Conservation (phyloP, 2,888 invertebrate species). For the Metellina segmentata region DNA sequence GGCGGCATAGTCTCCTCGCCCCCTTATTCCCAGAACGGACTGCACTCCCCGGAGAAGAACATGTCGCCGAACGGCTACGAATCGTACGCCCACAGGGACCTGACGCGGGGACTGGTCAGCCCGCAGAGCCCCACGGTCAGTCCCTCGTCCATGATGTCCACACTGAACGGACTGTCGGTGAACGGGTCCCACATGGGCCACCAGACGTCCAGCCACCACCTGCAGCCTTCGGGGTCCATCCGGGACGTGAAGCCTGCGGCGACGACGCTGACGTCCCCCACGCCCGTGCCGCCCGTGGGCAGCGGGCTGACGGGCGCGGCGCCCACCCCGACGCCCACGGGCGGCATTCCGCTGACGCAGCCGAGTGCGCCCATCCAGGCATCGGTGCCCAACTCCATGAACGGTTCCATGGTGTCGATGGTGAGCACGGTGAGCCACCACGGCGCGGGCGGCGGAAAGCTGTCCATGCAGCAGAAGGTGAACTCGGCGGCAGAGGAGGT, state of each 20-base stretch:
- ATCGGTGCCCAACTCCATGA: conserved; percentile 74
- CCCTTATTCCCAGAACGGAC: conserved; percentile 89
- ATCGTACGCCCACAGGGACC: conserved; percentile 84
- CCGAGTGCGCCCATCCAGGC: conserved; percentile 76
- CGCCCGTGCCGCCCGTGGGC: conserved; percentile 74
- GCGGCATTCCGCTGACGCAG: conserved; percentile 74
- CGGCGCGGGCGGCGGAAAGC: conserved; percentile 19
- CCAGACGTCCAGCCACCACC: conserved; percentile 81
- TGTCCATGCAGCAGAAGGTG: conserved; percentile 38
- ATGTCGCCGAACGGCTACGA: conserved; percentile 89
- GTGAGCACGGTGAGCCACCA: conserved; percentile 48
- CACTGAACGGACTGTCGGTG: conserved; percentile 81
- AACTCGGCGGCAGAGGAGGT: conserved; percentile 84
- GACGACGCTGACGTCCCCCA: conserved; percentile 73
- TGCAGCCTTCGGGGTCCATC: conserved; percentile 83
- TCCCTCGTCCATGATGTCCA: conserved; percentile 82
- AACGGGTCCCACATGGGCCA: conserved; percentile 81
- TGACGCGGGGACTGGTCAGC: conserved; percentile 80
- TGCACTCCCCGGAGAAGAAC: conserved; percentile 90
- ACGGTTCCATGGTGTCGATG: conserved; percentile 73
- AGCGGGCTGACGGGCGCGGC: conserved; percentile 63
- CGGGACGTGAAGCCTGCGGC: conserved; percentile 78
- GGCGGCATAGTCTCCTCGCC: conserved; percentile 82
- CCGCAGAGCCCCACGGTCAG: conserved; percentile 85
- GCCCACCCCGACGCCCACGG: conserved; percentile 73